A percentile compares a stretch with the other conserved stretches of the same genome.
Evolutionary conservation across 2,888 invertebrate genomes (phyloP).

Genomic region (Gisinianus flammeolus): DNA sequence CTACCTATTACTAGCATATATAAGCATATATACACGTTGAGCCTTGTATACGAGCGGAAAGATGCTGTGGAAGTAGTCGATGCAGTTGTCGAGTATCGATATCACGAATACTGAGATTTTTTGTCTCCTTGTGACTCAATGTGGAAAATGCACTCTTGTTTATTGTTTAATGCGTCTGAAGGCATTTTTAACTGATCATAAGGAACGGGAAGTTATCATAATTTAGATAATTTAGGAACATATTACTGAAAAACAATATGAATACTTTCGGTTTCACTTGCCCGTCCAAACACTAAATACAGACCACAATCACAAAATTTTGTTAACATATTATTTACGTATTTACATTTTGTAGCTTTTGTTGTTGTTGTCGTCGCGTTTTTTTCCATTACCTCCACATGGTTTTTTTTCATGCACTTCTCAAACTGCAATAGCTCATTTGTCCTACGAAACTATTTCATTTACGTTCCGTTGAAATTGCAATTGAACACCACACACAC

Average conservation of each 20-base stretch:
- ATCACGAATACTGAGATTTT: slow-evolving; percentile 27
- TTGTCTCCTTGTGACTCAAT: background rate
- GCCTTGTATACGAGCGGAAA: too few species aligned
- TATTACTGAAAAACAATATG: slow-evolving; percentile 26
- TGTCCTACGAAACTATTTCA: slow-evolving; percentile 11
- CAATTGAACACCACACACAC: background rate
- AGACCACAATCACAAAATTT: background rate
- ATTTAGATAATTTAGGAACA: slow-evolving; percentile 10
- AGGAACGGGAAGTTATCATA: slow-evolving; percentile 29
- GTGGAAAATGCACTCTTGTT: background rate
- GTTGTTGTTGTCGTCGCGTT: too few species aligned
- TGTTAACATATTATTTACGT: too few species aligned
- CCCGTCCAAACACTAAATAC: background rate
- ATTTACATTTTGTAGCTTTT: too few species aligned
- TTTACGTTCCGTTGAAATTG: background rate
- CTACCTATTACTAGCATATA: background rate
- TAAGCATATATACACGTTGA: background rate
- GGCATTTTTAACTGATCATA: slow-evolving; percentile 20
- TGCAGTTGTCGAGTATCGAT: slow-evolving; percentile 28
- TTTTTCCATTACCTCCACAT: slow-evolving; percentile 12
- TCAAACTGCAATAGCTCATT: slow-evolving; percentile 4
- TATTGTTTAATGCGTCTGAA: background rate
- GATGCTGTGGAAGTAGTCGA: slow-evolving; percentile 12
- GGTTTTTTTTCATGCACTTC: slow-evolving; percentile 3
- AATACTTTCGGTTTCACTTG: background rate